Evolutionary conservation across 37 sponge, comb jelly and placozoan species (phyloP), one percentile per base, ranked within the genome.

Genomic region (Oscarella lobularis): DNA sequence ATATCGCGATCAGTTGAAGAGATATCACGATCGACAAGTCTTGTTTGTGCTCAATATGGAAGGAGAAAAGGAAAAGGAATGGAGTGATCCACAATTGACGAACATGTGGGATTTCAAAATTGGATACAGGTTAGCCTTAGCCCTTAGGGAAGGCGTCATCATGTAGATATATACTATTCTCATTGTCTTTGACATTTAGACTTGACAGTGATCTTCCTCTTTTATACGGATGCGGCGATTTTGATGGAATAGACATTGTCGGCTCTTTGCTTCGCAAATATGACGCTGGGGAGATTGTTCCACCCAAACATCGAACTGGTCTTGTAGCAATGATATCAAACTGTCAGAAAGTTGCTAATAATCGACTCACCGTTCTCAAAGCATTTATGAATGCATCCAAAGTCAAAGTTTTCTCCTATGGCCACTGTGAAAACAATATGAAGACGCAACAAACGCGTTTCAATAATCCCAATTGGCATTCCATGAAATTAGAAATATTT

Each of bases 301-400:
- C 60, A 20, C 60, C 60, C 20, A 20, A 27, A 9, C 9, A 48
- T 48, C 60, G 60, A 20, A 9, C 9, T 20, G 60, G 60, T 27
- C 60, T 48, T 20, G 60, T 48, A 48, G 60, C 60, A 9, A 48
- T 48, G 60, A 48, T 48, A 48, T 48, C 60, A 48, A 48, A 48
- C 60, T 48, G 60, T 20, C 9, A 27, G 60, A 48, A 9, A 9
- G 60, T 48, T 48, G 14, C 60, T 48, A 48, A 48, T 48, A 20
- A 48, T 48, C 60, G 60, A 27, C 60, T 48, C 14, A 48, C 60
- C 20, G 60, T 48, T 20, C 60, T 48, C 60, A 9, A 20, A 20
- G 60, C 60, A 48, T 27, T 48, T 9, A 48, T 48, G 60, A 48
- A 48, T 27, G 9, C 60, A 9, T n/a, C n/a, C n/a, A n/a, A n/a